phyloP scores from a whole-genome alignment of 2,888 invertebrate species.

The Drosophila demipolita region DNA sequence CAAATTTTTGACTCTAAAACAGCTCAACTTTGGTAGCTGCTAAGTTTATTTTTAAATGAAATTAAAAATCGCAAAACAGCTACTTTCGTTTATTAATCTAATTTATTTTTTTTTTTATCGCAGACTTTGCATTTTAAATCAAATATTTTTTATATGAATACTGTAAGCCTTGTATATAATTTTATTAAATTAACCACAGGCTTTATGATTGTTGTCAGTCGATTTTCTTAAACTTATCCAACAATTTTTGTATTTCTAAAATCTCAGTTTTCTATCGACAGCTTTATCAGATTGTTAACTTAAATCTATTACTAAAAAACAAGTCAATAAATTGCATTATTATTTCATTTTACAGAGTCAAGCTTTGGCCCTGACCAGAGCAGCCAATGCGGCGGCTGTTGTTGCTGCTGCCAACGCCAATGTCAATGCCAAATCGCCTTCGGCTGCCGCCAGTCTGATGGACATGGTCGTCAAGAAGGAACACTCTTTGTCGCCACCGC shows the following conservation, averaged over 20 bases:
- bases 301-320: background rate
- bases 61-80: background rate
- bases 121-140: background rate
- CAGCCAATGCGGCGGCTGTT: slow-evolving; percentile 81
- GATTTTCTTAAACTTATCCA: background rate
- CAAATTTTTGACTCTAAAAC: background rate
- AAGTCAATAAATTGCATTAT: slow-evolving; percentile 4
- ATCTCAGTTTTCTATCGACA: background rate
- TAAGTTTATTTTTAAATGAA: background rate
- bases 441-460: slow-evolving; percentile 78
- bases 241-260: background rate
- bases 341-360: slow-evolving; percentile 87
- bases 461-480: slow-evolving; percentile 84
- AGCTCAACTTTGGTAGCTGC: background rate
- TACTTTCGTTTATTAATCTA: background rate
- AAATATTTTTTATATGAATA: background rate
- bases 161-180: background rate
- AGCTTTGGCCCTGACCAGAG: slow-evolving; percentile 88
- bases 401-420: slow-evolving; percentile 84
- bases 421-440: slow-evolving; percentile 85
- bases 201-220: background rate
- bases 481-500: slow-evolving; percentile 83
- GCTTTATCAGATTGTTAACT: background rate
- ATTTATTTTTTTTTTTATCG: background rate
- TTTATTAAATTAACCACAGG: background rate